Evolutionary conservation across 2,797 vertebrate species (phyloP).

Genomic region (Iguana delicatissima): DNA sequence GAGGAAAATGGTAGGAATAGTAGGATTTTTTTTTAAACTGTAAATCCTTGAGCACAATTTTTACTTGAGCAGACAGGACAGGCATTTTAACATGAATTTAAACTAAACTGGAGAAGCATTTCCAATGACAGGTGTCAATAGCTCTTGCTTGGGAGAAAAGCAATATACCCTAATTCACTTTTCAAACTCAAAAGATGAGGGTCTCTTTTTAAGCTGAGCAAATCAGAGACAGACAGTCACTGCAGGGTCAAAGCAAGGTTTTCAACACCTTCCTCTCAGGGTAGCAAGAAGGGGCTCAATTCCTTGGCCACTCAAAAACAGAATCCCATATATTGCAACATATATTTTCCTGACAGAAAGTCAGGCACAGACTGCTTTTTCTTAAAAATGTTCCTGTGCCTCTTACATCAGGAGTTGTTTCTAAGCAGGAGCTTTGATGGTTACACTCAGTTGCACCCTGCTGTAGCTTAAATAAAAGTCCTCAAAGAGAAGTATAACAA

Average conservation of each 20-base stretch:
- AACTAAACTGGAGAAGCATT: neutral
- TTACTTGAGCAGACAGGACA: neutral
- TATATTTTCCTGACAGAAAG: neutral
- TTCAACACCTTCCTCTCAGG: neutral
- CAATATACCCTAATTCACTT: neutral
- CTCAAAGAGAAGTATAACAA: neutral
- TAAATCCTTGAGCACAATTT: neutral
- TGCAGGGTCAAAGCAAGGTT: too few relatives aligned
- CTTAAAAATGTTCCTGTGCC: neutral
- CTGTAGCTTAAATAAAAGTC: neutral
- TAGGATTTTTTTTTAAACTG: neutral
- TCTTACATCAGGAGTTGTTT: neutral
- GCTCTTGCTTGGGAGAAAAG: neutral
- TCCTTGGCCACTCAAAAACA: neutral
- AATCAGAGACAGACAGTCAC: too few relatives aligned
- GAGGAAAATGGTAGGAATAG: neutral
- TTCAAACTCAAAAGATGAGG: neutral
- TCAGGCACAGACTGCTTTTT: neutral
- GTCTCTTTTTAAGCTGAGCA: too few relatives aligned
- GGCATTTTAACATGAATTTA: neutral
- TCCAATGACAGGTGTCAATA: neutral
- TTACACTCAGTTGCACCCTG: neutral
- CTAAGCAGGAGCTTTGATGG: constrained; percentile 10
- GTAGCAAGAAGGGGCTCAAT: neutral
- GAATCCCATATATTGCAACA: neutral